Evolutionary conservation across 2,797 vertebrate species (phyloP), one percentile per base, ranked within the genome.

Genomic region (Myripristis jacobus): DNA sequence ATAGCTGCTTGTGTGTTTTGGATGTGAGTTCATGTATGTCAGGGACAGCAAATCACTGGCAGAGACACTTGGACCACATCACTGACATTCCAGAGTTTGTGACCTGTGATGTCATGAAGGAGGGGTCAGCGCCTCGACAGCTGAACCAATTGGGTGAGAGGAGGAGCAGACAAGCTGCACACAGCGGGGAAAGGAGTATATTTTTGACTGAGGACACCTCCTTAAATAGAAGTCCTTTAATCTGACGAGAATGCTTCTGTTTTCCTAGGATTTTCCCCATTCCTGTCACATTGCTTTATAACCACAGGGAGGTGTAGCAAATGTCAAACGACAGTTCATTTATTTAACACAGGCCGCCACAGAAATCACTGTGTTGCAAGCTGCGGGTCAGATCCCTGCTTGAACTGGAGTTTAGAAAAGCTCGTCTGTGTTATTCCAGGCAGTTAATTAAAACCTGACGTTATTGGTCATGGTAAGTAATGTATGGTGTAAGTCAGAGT

Each of bases 221-320:
- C 52, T 69, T 55, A 81, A 82, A 81, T 72, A 67, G 66, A 61
- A 48, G 22, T 46, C 3, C 19, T 59, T 67, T 72, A 27, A 59
- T 70, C 10, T 66, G 44, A 75, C 38, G 63, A 57, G 46, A 34
- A 47, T n/a, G 61, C 29, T 44, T 81, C 43, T 82, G 34, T 80
- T 73, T 62, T 53, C 3, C 18, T 34, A 43, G 59, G 21, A 27
- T 34, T 70, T 50, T 51, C 19, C 24, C 8, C 36, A 10, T 25
- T 31, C 1, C 10, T 9, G 38, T 65, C 53, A 57, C 34, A 25
- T n/a, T 31, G 25, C 21, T 56, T 22, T 47, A 48, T 24, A 16
- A 68, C 3, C 19, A 44, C 4, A 50, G 31, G 34, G 10, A 58
- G 41, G 24, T 44, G 24, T 1, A 25, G 47, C 21, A 44, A 27